Evolutionary conservation across 2,888 invertebrate species (phyloP), one percentile per base, ranked within the genome.

Genomic region (Trichopoda pennipes): DNA sequence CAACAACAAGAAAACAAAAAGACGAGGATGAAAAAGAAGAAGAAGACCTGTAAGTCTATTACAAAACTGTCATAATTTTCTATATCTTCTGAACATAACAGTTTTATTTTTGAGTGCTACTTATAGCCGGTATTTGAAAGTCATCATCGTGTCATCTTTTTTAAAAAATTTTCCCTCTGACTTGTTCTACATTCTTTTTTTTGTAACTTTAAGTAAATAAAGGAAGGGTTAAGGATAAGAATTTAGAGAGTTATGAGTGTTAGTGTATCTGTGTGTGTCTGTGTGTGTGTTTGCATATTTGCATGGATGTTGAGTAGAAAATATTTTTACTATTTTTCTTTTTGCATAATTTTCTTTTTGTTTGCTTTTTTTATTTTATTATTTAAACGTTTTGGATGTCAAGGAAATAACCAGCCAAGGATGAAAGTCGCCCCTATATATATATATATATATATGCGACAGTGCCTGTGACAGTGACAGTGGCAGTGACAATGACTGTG

Each of bases 111-210:
- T 21, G 66, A 75, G 66, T 58, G 75, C 75, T 44, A 76, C 75
- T 76, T 68, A 68, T 76, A 44, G 75, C 42, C 44, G 75, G 68
- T 44, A 68, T 68, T 60, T 68, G 60, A 76, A 76, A 76, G 68
- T 76, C 75, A 76, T 76, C 75, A n/a, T 66, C 44, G 21, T 63
- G 19, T 17, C 63, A 21, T 63, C 32, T 55, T 63, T 19, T 9
- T 44, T 28, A 9, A 42, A 10, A 38, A 17, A 19, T 21, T 63
- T 38, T 38, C 12, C 32, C n/a, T 19, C 1, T 14, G 47, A 47
- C 21, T 35, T 70, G 0, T 10, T 69, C 32, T 56, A 35, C 17
- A 8, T 55, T n/a, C 8, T 56, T 32, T 56, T 56, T n/a, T 47
- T 21, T 21, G 47, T 12, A 32, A 14, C 12, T 53, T 63, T 73